phyloP scores from a whole-genome alignment of 2,888 invertebrate species.

The Mactromeris polynyma region DNA sequence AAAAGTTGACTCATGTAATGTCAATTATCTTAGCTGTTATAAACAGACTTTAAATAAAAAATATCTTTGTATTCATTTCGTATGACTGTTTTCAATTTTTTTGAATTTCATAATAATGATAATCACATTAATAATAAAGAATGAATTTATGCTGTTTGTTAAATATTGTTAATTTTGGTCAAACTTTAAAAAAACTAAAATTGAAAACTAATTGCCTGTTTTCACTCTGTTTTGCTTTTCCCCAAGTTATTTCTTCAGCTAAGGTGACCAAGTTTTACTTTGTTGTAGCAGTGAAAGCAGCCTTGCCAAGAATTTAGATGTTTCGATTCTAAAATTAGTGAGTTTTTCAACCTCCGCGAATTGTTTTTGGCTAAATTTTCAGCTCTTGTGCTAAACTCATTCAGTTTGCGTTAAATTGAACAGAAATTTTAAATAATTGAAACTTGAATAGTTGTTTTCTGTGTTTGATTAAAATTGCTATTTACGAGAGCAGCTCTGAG shows the following conservation, averaged over 20 bases:
- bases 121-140: too few relatives aligned
- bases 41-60: too few relatives aligned
- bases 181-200: too few relatives aligned
- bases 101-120: too few relatives aligned
- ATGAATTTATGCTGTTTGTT: too few relatives aligned
- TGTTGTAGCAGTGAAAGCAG: background rate
- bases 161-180: too few relatives aligned
- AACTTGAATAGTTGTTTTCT: constrained; percentile 2
- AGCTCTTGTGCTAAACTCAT: background rate
- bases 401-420: background rate
- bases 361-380: background rate
- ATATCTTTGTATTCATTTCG: too few relatives aligned
- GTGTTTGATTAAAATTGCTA: background rate
- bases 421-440: constrained; percentile 14
- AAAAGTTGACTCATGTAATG: too few relatives aligned
- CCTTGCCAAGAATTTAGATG: background rate
- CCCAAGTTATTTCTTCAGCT: background rate
- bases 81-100: too few relatives aligned
- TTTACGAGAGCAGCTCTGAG: background rate
- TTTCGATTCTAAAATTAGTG: background rate
- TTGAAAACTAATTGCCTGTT: too few relatives aligned
- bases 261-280: background rate
- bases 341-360: background rate
- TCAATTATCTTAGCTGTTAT: too few relatives aligned
- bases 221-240: background rate